phyloP scores from a whole-genome alignment of 2,888 invertebrate species.

The Noctua janthe region DNA sequence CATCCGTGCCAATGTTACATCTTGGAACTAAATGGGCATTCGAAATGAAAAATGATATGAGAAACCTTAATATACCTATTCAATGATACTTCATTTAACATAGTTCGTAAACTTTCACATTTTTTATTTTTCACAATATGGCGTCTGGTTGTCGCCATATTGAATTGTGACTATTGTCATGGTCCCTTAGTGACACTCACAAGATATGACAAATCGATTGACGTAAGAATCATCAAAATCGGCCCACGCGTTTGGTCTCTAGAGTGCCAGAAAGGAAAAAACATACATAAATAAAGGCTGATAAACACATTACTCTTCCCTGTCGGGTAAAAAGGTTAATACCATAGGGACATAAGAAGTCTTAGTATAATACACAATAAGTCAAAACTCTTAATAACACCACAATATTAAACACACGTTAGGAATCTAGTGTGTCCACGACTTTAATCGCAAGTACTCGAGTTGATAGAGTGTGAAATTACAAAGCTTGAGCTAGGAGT shows the following conservation, averaged over 20 bases:
- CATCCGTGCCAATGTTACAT: too few species aligned
- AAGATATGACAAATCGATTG: too few species aligned
- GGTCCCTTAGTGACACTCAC: too few species aligned
- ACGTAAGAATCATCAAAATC: too few species aligned
- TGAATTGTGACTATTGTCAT: too few species aligned
- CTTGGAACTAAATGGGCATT: too few species aligned
- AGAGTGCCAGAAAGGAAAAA: background rate
- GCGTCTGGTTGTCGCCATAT: too few species aligned
- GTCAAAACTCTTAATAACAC: background rate
- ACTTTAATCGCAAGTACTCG: constrained; percentile 39
- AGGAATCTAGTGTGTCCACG: constrained; percentile 7
- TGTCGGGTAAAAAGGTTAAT: background rate
- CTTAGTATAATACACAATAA: background rate
- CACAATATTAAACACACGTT: background rate
- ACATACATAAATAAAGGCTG: background rate
- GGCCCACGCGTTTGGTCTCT: background rate
- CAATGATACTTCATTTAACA: too few species aligned
- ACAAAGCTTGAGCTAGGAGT: constrained; percentile 26
- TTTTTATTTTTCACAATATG: too few species aligned
- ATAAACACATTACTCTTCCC: background rate
- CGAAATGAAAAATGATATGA: too few species aligned
- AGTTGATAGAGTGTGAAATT: constrained; percentile 49
- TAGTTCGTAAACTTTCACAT: too few species aligned
- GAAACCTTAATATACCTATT: too few species aligned
- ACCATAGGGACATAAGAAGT: background rate